Evolutionary conservation across 35 echinoderm and acorn worm species (phyloP), one percentile per base, ranked within the genome.

Genomic region (Chiridota heheva): DNA sequence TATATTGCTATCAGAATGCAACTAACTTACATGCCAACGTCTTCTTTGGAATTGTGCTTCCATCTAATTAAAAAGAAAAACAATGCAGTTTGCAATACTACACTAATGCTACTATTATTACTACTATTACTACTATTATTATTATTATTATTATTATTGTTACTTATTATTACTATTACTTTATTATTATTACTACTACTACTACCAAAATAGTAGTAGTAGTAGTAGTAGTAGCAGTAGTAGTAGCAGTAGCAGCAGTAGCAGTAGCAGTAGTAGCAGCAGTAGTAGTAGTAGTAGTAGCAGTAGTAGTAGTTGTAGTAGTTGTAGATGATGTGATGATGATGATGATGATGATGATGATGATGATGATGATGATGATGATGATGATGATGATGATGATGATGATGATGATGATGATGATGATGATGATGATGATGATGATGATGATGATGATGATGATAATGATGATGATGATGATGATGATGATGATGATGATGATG

Each of bases 141-240:
- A n/a, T n/a, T n/a, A n/a, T n/a, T n/a, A n/a, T n/a, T n/a, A n/a
- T n/a, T n/a, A n/a, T n/a, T n/a, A n/a, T n/a, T n/a, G n/a, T n/a
- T n/a, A n/a, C n/a, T n/a, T n/a, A n/a, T n/a, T n/a, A n/a, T n/a
- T n/a, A n/a, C n/a, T n/a, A n/a, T n/a, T n/a, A n/a, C n/a, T n/a
- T 51, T 51, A n/a, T 51, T 51, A n/a, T 51, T 51, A n/a, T 51
- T 51, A n/a, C n/a, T 51, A n/a, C 47, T 51, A n/a, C n/a, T 51
- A n/a, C n/a, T 51, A n/a, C n/a, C n/a, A n/a, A n/a, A n/a, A n/a
- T n/a, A n/a, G n/a, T n/a, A n/a, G n/a, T n/a, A n/a, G n/a, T n/a
- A n/a, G n/a, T n/a, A n/a, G n/a, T 51, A 12, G 47, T 51, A 12
- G 47, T 51, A 12, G 47, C n/a, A 12, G 47, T 51, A 12, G 47